Evolutionary conservation across 2,113 vertebrate genomes (phyloP), one percentile per base, ranked within the genome.

Genomic region (Origma solitaria): DNA sequence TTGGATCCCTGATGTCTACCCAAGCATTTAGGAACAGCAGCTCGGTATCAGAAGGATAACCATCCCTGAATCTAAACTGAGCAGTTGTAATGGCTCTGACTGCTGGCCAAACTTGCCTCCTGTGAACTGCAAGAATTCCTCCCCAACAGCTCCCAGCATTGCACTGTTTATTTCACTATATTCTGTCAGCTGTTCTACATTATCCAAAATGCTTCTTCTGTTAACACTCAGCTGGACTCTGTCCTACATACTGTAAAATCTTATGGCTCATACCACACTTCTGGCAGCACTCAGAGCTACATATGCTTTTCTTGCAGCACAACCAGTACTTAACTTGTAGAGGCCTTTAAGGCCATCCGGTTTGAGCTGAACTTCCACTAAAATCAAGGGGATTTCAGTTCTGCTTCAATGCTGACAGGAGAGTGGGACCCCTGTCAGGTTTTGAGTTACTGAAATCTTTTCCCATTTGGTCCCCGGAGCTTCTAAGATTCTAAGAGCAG

Each of bases 181-280:
- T 72, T 95, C 96, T 96, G 94, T 97, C 97, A 97, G 96, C 92
- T 97, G 91, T 81, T 97, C 88, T 92, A 92, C 96, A 96, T 98
- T 96, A 92, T 96, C 89, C 90, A 81, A 96, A 96, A 97, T 95
- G 84, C 86, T 95, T 95, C 88, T 97, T 92, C 84, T 97, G 94
- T 97, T 97, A 97, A 96, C 95, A 95, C 94, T 91, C 93, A 96
- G 82, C 97, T 97, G 97, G 97, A 77, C 92, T 51, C 86, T 93
- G 73, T 96, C 96, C 97, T 97, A 95, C 62, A 92, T 96, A 95
- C 91, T 97, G 97, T 97, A 97, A 98, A 98, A 97, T 95, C 97
- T 97, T 98, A 98, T 96, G 97, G 95, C 80, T 95, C 90, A 57
- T 96, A 97, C 92, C 86, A 66, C 75, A 72, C 90, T 96, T 95